Evolutionary conservation across 2,797 vertebrate species (phyloP), one percentile per base, ranked within the genome.

Genomic region (Kryptopterus vitreolus): DNA sequence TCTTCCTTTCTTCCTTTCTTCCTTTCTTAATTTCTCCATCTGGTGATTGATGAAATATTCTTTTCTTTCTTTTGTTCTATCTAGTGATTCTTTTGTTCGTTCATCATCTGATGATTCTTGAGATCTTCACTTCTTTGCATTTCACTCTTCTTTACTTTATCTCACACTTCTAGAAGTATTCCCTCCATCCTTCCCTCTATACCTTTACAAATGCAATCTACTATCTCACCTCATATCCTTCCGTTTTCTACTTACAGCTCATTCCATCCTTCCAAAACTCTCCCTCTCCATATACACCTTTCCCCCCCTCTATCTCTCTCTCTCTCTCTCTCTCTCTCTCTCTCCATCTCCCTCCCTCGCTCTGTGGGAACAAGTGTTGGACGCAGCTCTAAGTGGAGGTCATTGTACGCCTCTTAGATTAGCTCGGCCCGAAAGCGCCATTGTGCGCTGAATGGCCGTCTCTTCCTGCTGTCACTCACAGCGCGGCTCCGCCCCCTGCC

Each of bases 381-480:
- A 97, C 96, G 96, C 94, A 94, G 96, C 95, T 96, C 95, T 95
- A 96, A 96, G 96, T 97, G 95, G 96, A 97, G 96, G 98, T 98
- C 96, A 98, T 99, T 98, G 97, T 98, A 96, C 96, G 96, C 97
- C 96, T 98, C 95, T 95, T 97, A 99, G 97, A 99, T 99, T 98
- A 99, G 98, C 97, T 95, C 95, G 92, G 88, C 87, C 95, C 98
- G 96, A 99, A 98, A 97, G 98, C 96, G 93, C 96, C 94, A 98
- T 99, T 99, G 98, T 99, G 95, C 92, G 90, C 93, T 98, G 96
- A 99, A 98, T 97, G 96, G 96, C 96, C 96, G 96, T 96, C 97
- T 97, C 97, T 98, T 99, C 97, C 98, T 99, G 96, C 98, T 96
- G 97, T 98, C 98, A 99, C 95, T 99, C 98, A 98, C 96, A 96